These are phyloP conservation scores for Polietes domitor DNA, from an alignment of 2,888 invertebrate species.

Conservation along the genomic window DNA sequence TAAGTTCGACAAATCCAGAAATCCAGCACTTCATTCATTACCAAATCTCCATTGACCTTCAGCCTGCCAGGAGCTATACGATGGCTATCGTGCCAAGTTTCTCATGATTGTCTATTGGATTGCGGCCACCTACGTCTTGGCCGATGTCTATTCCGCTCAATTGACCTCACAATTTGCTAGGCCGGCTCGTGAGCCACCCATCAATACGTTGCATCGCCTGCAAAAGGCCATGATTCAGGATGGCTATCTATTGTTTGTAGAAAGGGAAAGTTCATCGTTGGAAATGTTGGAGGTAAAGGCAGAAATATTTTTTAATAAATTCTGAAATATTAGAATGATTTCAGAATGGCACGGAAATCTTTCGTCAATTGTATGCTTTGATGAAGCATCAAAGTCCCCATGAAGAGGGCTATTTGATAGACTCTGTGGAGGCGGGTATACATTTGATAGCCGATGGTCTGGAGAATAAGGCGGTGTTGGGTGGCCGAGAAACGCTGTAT, in stretches of 20 bases:
- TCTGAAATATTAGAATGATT: neutral
- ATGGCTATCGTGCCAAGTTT: constrained; percentile 85
- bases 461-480: constrained; percentile 85
- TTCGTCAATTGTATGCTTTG: constrained; percentile 85
- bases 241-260: constrained; percentile 86
- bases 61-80: constrained; percentile 82
- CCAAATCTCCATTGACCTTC: constrained; percentile 4
- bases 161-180: constrained; percentile 88
- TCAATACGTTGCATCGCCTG: constrained; percentile 85
- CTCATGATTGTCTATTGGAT: constrained; percentile 87
- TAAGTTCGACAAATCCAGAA: constrained; percentile 78
- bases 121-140: constrained; percentile 89
- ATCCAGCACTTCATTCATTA: too few relatives aligned
- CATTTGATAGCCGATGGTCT: constrained; percentile 84
- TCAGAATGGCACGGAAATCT: constrained; percentile 89
- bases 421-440: constrained; percentile 88
- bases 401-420: constrained; percentile 83
- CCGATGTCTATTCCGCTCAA: constrained; percentile 90
- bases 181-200: constrained; percentile 87
- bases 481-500: constrained; percentile 88
- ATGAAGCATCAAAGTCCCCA: constrained; percentile 83
- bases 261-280: constrained; percentile 87
- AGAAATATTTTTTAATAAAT: neutral
- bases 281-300: constrained; percentile 85
- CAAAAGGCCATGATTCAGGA: constrained; percentile 85